Evolutionary conservation across 2,888 invertebrate genomes (phyloP), one percentile per base, ranked within the genome.

Genomic region (Allacma fusca): DNA sequence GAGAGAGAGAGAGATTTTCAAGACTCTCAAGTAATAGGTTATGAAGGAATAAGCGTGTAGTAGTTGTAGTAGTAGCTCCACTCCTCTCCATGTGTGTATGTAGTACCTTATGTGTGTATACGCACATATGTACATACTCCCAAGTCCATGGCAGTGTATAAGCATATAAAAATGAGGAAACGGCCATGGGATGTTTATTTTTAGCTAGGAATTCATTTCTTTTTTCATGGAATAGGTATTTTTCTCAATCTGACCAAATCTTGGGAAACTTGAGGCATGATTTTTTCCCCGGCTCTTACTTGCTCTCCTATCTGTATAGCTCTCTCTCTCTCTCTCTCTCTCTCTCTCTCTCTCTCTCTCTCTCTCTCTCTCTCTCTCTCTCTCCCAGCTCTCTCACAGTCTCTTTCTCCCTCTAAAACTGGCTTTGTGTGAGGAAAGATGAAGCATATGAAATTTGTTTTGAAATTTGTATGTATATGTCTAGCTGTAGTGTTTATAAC

Each of bases 131-230:
- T n/a, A n/a, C n/a, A 57, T 29, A 68, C 21, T 29, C 43, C 21
- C 23, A 43, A 34, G 68, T 68, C 68, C 68, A 68, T 40, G 43
- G 7, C 13, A 40, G 23, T 28, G 24, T 50, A 19, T 12, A 23
- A 68, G 57, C 44, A 75, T 75, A 67, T 76, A 76, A 76, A 59
- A 76, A 70, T 62, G 59, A 76, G 77, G 77, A 69, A 71, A 77
- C 71, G 77, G 71, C 77, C 77, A 79, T 77, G 79, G 75, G 77
- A 76, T 75, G 79, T 74, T 76, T 79, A 79, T 79, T 79, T 79
- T 79, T 79, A 79, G 79, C 72, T 75, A 59, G 75, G 75, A 75
- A 68, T 75, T 68, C 68, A 70, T 69, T 76, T 70, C 64, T 76
- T 75, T 75, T 70, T 76, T 59, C 76, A 76, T 70, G 76, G 70